Percentiles rank a stretch among this genome's conserved stretches.
Conservation (phyloP, 2,797 vertebrate genomes). For the Sebastiscus tertius region DNA sequence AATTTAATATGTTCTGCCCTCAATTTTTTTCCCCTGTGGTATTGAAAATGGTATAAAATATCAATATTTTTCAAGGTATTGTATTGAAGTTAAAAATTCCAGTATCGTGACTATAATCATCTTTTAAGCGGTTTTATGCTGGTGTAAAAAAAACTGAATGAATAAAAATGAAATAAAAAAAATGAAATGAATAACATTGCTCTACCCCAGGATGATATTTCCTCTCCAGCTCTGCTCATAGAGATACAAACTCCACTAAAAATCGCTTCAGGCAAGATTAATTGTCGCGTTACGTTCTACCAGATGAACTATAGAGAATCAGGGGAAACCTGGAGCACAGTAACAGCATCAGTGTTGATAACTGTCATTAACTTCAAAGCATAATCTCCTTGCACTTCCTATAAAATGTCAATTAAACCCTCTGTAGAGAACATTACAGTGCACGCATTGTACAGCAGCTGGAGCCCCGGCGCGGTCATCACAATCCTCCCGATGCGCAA, state of each 20-base stretch:
- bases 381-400: constrained; percentile 20
- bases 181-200: background rate
- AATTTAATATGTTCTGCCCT: too few species aligned
- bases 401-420: constrained; percentile 46
- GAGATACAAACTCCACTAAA: background rate
- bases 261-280: constrained; percentile 7
- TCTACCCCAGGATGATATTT: background rate
- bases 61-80: too few species aligned
- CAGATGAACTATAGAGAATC: constrained; percentile 5
- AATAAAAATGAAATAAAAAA: background rate
- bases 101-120: background rate
- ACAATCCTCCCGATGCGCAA: background rate
- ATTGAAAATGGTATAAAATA: too few species aligned
- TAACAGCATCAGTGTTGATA: constrained; percentile 34
- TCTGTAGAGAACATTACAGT: constrained; percentile 22
- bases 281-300: background rate
- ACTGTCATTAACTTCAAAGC: constrained; percentile 49
- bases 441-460: constrained; percentile 7
- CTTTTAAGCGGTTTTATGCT: background rate
- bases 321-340: constrained; percentile 19
- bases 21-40: too few species aligned
- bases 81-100: too few species aligned
- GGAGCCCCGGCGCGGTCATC: constrained; percentile 2
- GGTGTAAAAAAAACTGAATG: background rate
- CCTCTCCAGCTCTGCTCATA: background rate